phyloP scores from a whole-genome alignment of 2,888 invertebrate species.

The Nymphalis c-album region DNA sequence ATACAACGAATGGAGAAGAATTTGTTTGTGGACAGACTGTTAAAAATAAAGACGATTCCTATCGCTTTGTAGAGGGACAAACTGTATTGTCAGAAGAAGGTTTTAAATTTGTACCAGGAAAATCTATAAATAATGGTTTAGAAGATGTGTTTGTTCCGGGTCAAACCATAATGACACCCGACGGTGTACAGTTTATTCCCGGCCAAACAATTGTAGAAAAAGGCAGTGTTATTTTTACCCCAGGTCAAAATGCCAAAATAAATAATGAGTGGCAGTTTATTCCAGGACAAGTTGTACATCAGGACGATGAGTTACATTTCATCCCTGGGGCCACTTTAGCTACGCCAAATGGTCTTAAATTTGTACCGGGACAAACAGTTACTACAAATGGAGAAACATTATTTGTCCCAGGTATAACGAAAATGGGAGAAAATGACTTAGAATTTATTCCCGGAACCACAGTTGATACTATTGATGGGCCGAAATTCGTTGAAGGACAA shows the following conservation, averaged over 20 bases:
- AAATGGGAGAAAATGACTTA: conserved; percentile 64
- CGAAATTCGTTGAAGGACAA: conserved; percentile 85
- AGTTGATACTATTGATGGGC: conserved; percentile 83
- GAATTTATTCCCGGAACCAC: conserved; percentile 83
- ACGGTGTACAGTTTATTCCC: conserved; percentile 83
- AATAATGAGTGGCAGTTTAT: conserved; percentile 83
- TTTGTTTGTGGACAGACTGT: conserved; percentile 85
- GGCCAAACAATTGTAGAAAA: conserved; percentile 82
- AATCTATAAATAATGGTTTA: conserved; percentile 71
- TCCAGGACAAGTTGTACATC: conserved; percentile 83
- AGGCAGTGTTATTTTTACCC: conserved; percentile 79
- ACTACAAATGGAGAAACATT: conserved; percentile 73
- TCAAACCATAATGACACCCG: conserved; percentile 81
- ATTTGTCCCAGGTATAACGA: conserved; percentile 83
- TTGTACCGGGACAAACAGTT: conserved; percentile 84
- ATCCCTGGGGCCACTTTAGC: conserved; percentile 84
- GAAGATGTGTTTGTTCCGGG: conserved; percentile 83
- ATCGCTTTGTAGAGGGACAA: conserved; percentile 83
- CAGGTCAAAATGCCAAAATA: conserved; percentile 82
- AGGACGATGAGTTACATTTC: conserved; percentile 80
- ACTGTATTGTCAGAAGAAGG: conserved; percentile 83
- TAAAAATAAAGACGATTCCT: conserved; percentile 78
- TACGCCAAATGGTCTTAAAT: conserved; percentile 83
- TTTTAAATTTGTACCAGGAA: conserved; percentile 83
- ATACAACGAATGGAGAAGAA: conserved; percentile 79